Conservation (phyloP, 2,797 vertebrate genomes). For the Buceros bicornis region DNA sequence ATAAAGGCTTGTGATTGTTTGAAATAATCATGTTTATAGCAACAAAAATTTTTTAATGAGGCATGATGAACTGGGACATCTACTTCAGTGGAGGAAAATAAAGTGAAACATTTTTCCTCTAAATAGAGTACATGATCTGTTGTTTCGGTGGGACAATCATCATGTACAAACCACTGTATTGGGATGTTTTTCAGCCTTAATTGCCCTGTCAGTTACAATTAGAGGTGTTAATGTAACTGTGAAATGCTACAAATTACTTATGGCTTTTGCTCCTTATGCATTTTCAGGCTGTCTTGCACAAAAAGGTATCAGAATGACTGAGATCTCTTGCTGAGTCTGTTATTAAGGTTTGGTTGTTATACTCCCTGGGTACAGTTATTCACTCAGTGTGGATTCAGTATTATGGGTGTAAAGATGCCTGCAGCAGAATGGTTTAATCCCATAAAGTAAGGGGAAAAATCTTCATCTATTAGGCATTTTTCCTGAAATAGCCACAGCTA, state of each 20-base stretch:
- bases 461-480: background rate
- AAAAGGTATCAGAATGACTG: conserved; percentile 22
- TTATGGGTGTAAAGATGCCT: conserved; percentile 15
- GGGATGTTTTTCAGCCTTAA: conserved; percentile 51
- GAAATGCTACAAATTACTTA: conserved; percentile 63
- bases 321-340: conserved; percentile 44
- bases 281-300: background rate
- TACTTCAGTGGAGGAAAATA: conserved; percentile 37
- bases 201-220: conserved; percentile 68
- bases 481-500: background rate
- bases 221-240: conserved; percentile 63
- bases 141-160: conserved; percentile 52
- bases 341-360: conserved; percentile 35
- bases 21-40: conserved; percentile 18
- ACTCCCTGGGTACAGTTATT: background rate
- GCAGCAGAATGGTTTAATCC: background rate
- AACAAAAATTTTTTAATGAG: conserved; percentile 45
- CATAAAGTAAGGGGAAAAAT: background rate
- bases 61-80: conserved; percentile 24
- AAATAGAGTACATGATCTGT: conserved; percentile 9
- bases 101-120: conserved; percentile 21
- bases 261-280: conserved; percentile 32
- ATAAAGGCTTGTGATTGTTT: conserved; percentile 16
- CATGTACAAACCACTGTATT: background rate
- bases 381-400: background rate